A percentile compares a stretch with the other conserved stretches of the same genome.
Evolutionary conservation across 1,140 invertebrate species (phyloP).

Genomic region (Cotesia vestalis): DNA sequence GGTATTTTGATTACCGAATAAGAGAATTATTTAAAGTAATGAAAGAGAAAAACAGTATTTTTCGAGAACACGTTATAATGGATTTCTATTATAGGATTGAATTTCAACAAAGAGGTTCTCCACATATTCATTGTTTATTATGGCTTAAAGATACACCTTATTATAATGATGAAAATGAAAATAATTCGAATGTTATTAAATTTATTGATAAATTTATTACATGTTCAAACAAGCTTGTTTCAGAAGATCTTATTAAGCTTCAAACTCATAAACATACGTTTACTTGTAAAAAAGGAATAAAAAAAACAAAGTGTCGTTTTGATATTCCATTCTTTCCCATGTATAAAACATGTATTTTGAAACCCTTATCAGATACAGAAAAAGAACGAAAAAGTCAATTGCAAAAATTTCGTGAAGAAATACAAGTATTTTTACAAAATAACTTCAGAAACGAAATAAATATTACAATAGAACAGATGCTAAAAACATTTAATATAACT

Average conservation of each 20-base stretch:
- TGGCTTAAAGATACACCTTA: slow-evolving; percentile 29
- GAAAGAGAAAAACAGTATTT: slow-evolving; percentile 8
- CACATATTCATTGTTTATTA: slow-evolving; percentile 44
- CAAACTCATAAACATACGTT: slow-evolving; percentile 38
- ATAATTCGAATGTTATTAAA: background rate
- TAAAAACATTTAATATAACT: slow-evolving; percentile 22
- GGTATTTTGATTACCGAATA: slow-evolving; percentile 9
- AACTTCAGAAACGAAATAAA: slow-evolving; percentile 8
- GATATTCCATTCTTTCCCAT: slow-evolving; percentile 38
- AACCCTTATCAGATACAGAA: slow-evolving; percentile 13
- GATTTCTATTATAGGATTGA: slow-evolving; percentile 55
- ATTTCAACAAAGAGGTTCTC: slow-evolving; percentile 63
- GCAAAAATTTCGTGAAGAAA: too few relatives aligned
- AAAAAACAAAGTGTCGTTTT: slow-evolving; percentile 39
- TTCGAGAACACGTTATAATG: slow-evolving; percentile 24
- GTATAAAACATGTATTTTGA: slow-evolving; percentile 35
- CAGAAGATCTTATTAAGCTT: slow-evolving; percentile 18
- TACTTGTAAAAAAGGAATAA: slow-evolving; percentile 39
- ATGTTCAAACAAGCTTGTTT: slow-evolving; percentile 12
- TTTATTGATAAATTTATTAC: slow-evolving; percentile 23
- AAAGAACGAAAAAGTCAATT: slow-evolving; percentile 20
- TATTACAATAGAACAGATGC: slow-evolving; percentile 13
- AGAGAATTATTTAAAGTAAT: slow-evolving; percentile 9
- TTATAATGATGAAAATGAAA: slow-evolving; percentile 21
- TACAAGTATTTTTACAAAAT: slow-evolving; percentile 15